A percentile compares a stretch with the other conserved stretches of the same genome.
Conservation (phyloP, 2,797 vertebrate genomes). For the Peromyscus melanophrys region DNA sequence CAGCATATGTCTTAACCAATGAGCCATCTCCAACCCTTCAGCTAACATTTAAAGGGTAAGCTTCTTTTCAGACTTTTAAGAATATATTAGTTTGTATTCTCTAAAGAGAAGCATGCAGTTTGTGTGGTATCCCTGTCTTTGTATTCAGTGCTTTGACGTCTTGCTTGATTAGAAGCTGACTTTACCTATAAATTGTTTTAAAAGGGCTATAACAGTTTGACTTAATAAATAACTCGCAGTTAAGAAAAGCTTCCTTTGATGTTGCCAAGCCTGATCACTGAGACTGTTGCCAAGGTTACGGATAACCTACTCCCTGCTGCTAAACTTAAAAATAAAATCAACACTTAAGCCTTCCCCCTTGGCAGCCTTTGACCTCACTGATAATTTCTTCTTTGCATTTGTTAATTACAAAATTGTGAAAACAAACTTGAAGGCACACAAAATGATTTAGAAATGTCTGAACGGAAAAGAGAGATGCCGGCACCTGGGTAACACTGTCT, state of each 20-base stretch:
- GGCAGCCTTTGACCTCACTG: not conserved
- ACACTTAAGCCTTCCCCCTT: not conserved
- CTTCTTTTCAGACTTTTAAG: not conserved
- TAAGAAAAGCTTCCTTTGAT: not conserved
- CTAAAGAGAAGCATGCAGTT: not conserved
- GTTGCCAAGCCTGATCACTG: not conserved
- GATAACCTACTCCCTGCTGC: not conserved
- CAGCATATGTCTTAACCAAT: not conserved
- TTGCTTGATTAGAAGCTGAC: not conserved
- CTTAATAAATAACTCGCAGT: constrained; percentile 10
- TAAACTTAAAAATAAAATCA: constrained; percentile 39
- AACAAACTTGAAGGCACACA: not conserved
- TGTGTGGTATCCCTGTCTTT: not conserved
- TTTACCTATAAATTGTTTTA: not conserved
- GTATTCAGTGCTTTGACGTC: not conserved
- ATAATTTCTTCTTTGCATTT: not conserved
- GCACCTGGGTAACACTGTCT: not conserved
- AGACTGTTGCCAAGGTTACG: not conserved
- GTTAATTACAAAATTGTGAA: not conserved
- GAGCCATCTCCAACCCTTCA: not conserved
- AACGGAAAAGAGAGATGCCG: not conserved
- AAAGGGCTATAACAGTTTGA: not conserved
- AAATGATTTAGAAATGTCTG: not conserved
- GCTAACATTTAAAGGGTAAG: not conserved
- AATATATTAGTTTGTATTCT: not conserved